Evolutionary conservation across 2,113 vertebrate species (phyloP), one percentile per base, ranked within the genome.

Genomic region (Equus przewalskii): DNA sequence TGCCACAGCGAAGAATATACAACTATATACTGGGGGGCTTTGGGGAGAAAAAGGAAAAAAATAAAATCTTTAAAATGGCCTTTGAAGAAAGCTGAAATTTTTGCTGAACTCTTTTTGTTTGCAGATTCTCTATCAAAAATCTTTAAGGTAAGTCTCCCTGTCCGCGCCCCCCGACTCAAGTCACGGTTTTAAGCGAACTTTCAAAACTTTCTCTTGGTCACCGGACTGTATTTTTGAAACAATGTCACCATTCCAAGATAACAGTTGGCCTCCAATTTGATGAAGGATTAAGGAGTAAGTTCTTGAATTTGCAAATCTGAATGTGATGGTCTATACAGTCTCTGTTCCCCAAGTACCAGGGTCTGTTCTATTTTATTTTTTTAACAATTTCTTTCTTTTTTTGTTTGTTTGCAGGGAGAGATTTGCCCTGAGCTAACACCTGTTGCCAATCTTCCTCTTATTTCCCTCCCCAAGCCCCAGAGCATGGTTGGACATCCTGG

Each of bases 161-260:
- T 26, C 36, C 33, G 28, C 54, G 11, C 2, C 33, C 18, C 16
- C 18, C 14, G 3, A 89, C 12, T 79, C 49, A 30, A 49, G 41
- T 81, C 60, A 75, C 24, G 44, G 2, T 89, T 82, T 49, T 82
- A 94, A 97, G 62, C 26, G 81, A 90, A 85, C 6, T 76, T 95
- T 67, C 3, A 60, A 82, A 72, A 26, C 15, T 79, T 49, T 44
- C 14, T 92, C 28, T 33, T 51, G 30, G 4, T 10, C n/a, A 58
- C 2, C 49, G 19, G 33, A 51, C 28, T 88, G 33, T 75, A 90
- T 78, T 91, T 91, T 51, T 69, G 30, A 21, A 46, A 67, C 9
- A 13, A 24, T 44, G 11, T 49, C 3, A n/a, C 2, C 44, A 67
- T 87, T 85, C 76, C 9, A 85, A 94, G 41, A 85, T 80, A 60